Base-by-base conservation (phyloP, 2,888 invertebrate genomes). In the Linnaemya vulpina region DNA sequence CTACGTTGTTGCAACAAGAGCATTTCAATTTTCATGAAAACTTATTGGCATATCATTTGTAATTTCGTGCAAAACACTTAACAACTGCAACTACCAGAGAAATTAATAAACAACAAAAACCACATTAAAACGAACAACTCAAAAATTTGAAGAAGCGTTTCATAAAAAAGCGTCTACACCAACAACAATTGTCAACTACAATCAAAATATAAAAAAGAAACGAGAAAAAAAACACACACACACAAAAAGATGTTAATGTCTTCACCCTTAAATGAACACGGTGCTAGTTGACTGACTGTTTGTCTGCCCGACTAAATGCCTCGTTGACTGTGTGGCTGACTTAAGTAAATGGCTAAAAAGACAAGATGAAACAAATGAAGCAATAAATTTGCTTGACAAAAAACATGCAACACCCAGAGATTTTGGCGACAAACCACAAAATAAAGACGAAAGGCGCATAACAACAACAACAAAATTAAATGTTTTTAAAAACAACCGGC, bases 331-430 rank as follows among this genome's bases (percentile, higher is more conserved):
- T 58, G 25, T 60, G 38, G 25, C 40, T 80, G 65, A 43, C 71
- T 71, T 46, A 73, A 55, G 76, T 71, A 63, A 58, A 67, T 58
- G 77, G 77, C 77, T 63, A 63, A 77, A 77, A 78, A 82, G 75
- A 82, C 75, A 79, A 79, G 85, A 79, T 82, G 78, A 75, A 85
- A 90, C 91, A 90, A 90, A 90, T 90, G 89, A 90, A 90, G 90
- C 90, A 90, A 90, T 90, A 90, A 90, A 90, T 90, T 90, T 90
- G 78, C 87, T 88, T 90, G 89, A 90, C 90, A 89, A 90, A 89
- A 89, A 91, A 91, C 90, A 90, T 89, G 89, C 88, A 71, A 83
- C 84, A 86, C 75, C 76, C 84, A 73, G 68, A 77, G 79, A 86
- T 83, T 84, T 86, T 76, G 71, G 81, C 80, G 80, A 80, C 86